Base-by-base conservation (phyloP, 2,797 vertebrate species). In the Naso thynnoides region DNA sequence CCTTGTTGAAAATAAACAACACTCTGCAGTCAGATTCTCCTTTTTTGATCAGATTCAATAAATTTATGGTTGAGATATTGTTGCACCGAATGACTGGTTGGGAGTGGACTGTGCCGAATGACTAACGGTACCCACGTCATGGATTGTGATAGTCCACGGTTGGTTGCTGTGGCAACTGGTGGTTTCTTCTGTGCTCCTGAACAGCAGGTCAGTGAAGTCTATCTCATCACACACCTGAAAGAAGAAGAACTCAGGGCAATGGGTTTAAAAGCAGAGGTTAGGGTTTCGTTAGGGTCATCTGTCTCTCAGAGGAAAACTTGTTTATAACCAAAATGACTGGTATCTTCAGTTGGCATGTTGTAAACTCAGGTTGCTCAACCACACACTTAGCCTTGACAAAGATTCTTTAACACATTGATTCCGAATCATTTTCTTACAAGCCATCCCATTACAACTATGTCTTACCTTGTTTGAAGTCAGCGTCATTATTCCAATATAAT, bases 141-240 rank as follows among this genome's bases (percentile, higher is more conserved):
- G 88, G 59, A 87, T 73, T 0, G 65, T 33, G 4, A 47, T 79
- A 1, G 74, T 71, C 95, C 95, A 96, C 0, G 55, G 65, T 13
- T 79, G 85, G 79, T 95, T 84, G 73, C 93, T 93, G 23, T 95
- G 81, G 1, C 89, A 89, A 0, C 90, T 53, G 11, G 91, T 79
- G 69, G 94, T 85, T 69, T 95, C 96, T 0, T 96, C 94, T 69
- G 95, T 88, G 9, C 62, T 86, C 60, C 94, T 94, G 1, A 96
- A 94, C 2, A 97, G 90, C 7, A 96, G 93, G 56, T 97, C 96
- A 64, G 95, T 88, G 23, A 96, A 88, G 33, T 97, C 95, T 57
- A 96, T 82, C 76, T 92, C 93, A 54, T 89, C 72, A 0, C 74
- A 57, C 6, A 68, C 71, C 91, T 92, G 82, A 70, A 87, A 0